Evolutionary conservation across 2,113 vertebrate genomes (phyloP), one percentile per base, ranked within the genome.

Genomic region (Otolemur garnettii): DNA sequence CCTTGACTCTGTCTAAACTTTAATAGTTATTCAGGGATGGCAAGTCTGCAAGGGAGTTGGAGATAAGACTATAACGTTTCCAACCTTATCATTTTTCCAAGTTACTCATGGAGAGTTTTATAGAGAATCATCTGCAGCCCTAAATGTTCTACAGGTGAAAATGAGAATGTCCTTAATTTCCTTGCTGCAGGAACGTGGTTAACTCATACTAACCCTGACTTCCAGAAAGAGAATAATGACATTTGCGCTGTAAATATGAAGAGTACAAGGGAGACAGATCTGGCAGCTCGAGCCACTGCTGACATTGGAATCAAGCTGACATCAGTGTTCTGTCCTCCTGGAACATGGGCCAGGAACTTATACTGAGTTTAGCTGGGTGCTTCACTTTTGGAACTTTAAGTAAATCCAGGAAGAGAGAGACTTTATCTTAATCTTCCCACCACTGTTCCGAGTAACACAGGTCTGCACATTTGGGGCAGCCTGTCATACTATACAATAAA

Each of bases 381-480:
- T 99, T 99, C 98, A 99, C 99, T 69, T 99, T 99, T 0, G 99
- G 99, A 94, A 99, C 98, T 35, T 99, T 99, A 98, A 99, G 99
- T 99, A 99, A 98, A 99, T 99, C 98, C 99, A 99, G 95, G 99
- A 96, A 99, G 99, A 0, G 99, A 99, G 96, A 99, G 99, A 0
- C 99, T 99, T 28, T 99, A 99, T 0, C 99, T 99, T 96, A 99
- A 99, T 98, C 99, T 99, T 97, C 98, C 99, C 95, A 99, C 99
- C 84, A 99, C 99, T 1, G 99, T 98, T 0, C 97, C 99, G 89
- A 99, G 99, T 97, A 99, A 99, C 98, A 99, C 99, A 0, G 98
- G 99, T 98, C 98, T 0, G 98, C 99, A 93, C 98, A 98, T 97
- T 99, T 99, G 0, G 99, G 99, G 90, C 99, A 99, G 72, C 98